Percentiles rank a stretch among this genome's conserved stretches.
Conservation (phyloP, 2,888 invertebrate species). For the Aquatica leii region DNA sequence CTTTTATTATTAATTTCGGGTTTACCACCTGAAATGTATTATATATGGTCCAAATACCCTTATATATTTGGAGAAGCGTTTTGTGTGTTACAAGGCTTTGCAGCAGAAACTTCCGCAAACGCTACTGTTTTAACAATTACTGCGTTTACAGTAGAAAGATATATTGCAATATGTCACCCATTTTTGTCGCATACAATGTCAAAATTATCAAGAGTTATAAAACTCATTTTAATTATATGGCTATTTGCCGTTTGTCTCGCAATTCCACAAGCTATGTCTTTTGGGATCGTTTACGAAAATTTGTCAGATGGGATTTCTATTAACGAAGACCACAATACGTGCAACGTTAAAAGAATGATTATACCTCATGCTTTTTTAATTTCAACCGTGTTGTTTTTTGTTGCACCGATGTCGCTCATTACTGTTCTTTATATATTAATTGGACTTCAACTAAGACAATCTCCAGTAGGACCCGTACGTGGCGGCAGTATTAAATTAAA, state of each 20-base stretch:
- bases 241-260: conserved; percentile 76
- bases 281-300: conserved; percentile 68
- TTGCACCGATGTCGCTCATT: conserved; percentile 68
- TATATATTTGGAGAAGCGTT: conserved; percentile 80
- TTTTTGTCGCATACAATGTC: conserved; percentile 85
- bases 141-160: conserved; percentile 88
- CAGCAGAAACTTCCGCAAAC: conserved; percentile 85
- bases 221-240: conserved; percentile 79
- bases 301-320: conserved; percentile 48
- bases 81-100: conserved; percentile 72
- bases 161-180: conserved; percentile 87
- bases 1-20: conserved; percentile 77
- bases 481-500: conserved; percentile 57
- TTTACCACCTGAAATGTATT: conserved; percentile 80
- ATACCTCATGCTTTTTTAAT: conserved; percentile 63
- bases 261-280: conserved; percentile 81
- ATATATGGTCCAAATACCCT: conserved; percentile 76
- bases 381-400: conserved; percentile 67
- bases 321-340: conserved; percentile 52
- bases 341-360: conserved; percentile 55
- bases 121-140: conserved; percentile 88
- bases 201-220: conserved; percentile 81
- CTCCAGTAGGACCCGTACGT: conserved; percentile 51
- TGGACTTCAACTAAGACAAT: conserved; percentile 59
- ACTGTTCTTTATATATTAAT: conserved; percentile 65